These are phyloP conservation scores for Pomatorhinus ruficollis DNA, from an alignment of 2,113 vertebrate species.

Conservation along the genomic window DNA sequence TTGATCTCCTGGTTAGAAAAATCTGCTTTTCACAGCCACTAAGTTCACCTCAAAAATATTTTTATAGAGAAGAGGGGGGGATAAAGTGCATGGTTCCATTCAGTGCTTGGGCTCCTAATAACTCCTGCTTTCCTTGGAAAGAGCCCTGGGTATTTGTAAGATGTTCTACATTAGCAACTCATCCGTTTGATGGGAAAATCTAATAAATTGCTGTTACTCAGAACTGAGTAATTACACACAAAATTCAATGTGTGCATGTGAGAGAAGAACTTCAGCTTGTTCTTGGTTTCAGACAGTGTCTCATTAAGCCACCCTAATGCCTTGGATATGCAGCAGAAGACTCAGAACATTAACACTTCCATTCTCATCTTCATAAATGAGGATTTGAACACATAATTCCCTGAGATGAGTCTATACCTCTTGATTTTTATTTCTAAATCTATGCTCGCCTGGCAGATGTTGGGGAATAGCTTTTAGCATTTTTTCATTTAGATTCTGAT, in stretches of 20 bases:
- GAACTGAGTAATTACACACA: constrained; percentile 46
- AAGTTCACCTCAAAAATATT: constrained; percentile 14
- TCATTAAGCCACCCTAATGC: constrained; percentile 59
- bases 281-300: constrained; percentile 55
- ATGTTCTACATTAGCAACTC: not conserved
- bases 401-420: constrained; percentile 68
- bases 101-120: not conserved
- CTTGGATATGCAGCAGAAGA: constrained; percentile 31
- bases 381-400: constrained; percentile 71
- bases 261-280: constrained; percentile 10
- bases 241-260: not conserved
- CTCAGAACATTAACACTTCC: constrained; percentile 53
- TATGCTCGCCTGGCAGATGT: constrained; percentile 74
- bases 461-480: constrained; percentile 54
- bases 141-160: not conserved
- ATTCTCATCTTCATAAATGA: constrained; percentile 45
- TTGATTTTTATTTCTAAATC: constrained; percentile 75
- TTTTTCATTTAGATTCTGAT: constrained; percentile 72
- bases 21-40: not conserved
- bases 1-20: not conserved
- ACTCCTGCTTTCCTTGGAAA: not conserved
- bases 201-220: constrained; percentile 32
- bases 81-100: not conserved
- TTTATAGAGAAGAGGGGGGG: not conserved
- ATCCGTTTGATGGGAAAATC: constrained; percentile 15